A percentile compares a stretch with the other conserved stretches of the same genome.
Conservation (phyloP, 1,140 invertebrate species). For the Hestina assimilis region DNA sequence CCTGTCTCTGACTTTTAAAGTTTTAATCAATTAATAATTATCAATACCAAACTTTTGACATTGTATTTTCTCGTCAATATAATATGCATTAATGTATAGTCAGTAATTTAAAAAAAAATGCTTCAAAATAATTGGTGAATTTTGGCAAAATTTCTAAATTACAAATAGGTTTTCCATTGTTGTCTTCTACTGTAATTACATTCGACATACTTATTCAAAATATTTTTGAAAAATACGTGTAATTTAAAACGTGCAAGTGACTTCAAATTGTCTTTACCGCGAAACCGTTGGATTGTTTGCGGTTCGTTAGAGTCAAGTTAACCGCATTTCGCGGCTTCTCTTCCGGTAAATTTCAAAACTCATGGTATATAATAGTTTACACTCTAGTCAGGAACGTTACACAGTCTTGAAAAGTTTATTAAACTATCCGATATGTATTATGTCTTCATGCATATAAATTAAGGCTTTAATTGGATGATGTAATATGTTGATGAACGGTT, state of each 20-base stretch:
- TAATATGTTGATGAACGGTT: no score
- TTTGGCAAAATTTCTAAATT: no score
- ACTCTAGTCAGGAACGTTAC: neutral
- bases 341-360: constrained; percentile 43
- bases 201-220: neutral
- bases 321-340: constrained; percentile 33
- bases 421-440: no score
- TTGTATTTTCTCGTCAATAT: no score
- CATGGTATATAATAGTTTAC: constrained; percentile 38
- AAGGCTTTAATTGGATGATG: no score
- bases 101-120: no score
- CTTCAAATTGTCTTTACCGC: constrained; percentile 32
- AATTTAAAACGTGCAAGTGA: constrained; percentile 23
- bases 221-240: constrained; percentile 22
- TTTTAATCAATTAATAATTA: no score
- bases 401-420: neutral
- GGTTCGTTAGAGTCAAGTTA: constrained; percentile 44
- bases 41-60: no score
- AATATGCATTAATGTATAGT: no score
- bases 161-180: no score
- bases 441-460: neutral
- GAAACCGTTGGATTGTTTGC: constrained; percentile 40
- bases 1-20: no score
- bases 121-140: no score
- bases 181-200: neutral